phyloP scores from a whole-genome alignment of 2,113 vertebrate species.

The Lagenorhynchus albirostris region DNA sequence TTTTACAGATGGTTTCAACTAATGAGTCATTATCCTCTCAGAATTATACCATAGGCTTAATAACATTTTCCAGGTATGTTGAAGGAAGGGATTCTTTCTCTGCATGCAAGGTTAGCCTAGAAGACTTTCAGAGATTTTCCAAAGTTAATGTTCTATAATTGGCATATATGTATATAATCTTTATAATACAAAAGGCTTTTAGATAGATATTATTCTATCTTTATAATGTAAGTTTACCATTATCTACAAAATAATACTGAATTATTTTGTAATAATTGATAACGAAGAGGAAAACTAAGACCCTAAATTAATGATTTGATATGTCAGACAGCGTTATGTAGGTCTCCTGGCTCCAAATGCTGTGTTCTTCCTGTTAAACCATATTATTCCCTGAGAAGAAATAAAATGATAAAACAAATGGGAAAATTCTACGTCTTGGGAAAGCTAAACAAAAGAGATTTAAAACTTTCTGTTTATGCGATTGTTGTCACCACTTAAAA shows the following conservation, averaged over 20 bases:
- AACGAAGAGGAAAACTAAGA: neutral
- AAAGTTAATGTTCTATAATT: neutral
- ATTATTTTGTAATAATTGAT: neutral
- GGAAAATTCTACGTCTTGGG: neutral
- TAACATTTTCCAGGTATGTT: conserved; percentile 16
- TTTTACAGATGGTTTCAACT: neutral
- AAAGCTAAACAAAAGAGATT: conserved; percentile 4
- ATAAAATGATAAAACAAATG: neutral
- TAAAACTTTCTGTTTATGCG: neutral
- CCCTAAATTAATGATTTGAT: neutral
- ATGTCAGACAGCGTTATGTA: neutral
- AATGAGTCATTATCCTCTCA: neutral
- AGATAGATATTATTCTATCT: neutral
- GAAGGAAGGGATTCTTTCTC: neutral
- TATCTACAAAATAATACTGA: conserved; percentile 13
- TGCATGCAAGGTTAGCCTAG: neutral
- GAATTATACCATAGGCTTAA: neutral
- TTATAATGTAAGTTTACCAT: neutral
- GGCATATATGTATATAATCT: neutral
- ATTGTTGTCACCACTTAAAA: conserved; percentile 16
- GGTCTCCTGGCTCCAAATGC: neutral
- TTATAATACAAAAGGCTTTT: neutral
- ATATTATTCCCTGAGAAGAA: conserved; percentile 14
- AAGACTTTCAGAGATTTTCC: conserved; percentile 11
- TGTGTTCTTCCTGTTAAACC: neutral